Conservation (phyloP, 1,140 invertebrate genomes). For the Tetragonula clypearis region DNA sequence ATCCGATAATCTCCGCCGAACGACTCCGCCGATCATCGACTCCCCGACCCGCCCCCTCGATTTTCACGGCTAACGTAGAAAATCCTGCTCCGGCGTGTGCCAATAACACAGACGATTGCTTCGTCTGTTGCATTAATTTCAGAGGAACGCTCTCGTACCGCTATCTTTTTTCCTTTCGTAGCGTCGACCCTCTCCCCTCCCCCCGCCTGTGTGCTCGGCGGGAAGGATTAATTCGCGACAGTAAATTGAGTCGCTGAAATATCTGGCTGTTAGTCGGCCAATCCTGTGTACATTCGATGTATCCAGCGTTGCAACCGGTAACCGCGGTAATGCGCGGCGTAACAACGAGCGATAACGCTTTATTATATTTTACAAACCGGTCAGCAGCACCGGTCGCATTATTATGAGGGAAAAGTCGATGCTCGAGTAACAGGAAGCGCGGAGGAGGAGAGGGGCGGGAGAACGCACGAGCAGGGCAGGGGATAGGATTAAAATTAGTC, state of each 20-base stretch:
- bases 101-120: constrained; percentile 7
- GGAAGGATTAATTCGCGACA: constrained; percentile 51
- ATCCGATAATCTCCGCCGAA: background rate
- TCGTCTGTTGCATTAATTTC: background rate
- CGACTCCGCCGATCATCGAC: background rate
- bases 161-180: background rate
- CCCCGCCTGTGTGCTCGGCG: too few relatives aligned
- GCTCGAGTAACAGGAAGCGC: too few relatives aligned
- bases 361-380: constrained; percentile 60
- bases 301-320: constrained; percentile 21
- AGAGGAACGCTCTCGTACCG: background rate
- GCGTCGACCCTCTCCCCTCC: background rate
- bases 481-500: constrained; percentile 54
- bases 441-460: background rate
- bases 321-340: constrained; percentile 44
- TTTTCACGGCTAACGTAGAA: background rate
- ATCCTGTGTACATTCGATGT: constrained; percentile 43
- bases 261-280: constrained; percentile 40
- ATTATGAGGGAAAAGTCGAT: constrained; percentile 25
- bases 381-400: constrained; percentile 40
- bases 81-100: background rate
- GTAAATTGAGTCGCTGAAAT: constrained; percentile 55
- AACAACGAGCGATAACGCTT: constrained; percentile 60
- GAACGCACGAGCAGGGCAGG: background rate
- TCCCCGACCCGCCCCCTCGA: background rate